phyloP scores from a whole-genome alignment of 2,113 vertebrate genomes.

The Lasiurus borealis region DNA sequence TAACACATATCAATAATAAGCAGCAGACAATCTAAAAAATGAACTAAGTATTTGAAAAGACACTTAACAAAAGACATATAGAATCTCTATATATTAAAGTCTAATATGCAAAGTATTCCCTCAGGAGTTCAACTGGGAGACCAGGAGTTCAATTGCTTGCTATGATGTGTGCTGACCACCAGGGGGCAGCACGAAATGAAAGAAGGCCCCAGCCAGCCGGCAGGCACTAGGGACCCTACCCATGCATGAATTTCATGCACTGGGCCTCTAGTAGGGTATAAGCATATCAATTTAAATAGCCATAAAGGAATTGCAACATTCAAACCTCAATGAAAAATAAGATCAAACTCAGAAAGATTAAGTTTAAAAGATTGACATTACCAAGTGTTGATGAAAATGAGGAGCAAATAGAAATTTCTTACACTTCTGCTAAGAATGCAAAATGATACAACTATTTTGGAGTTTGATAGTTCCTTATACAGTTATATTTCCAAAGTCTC shows the following conservation, averaged over 20 bases:
- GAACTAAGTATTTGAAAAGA: neutral
- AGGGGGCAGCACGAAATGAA: no score
- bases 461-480: neutral
- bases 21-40: neutral
- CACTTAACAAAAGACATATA: neutral
- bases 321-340: neutral
- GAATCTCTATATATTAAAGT: neutral
- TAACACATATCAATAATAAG: neutral
- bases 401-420: neutral
- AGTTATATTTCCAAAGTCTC: neutral
- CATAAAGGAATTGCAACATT: neutral
- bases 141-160: rapidly evolving
- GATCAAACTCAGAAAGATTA: neutral
- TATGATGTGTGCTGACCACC: no score
- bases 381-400: neutral
- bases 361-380: neutral
- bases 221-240: no score
- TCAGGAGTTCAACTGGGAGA: no score
- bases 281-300: neutral
- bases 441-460: neutral
- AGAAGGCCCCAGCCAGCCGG: no score
- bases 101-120: no score
- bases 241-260: no score
- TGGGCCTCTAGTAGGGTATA: neutral
- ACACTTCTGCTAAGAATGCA: neutral